Conservation (phyloP, 2,113 vertebrate genomes). For the zebrafish (Danio rerio) region GRCz12tu NC_133192.1:28201001-28201500, state of each 20-base stretch:
- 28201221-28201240: background rate
- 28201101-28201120: too few relatives aligned
- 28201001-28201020: too few relatives aligned
- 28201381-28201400: conserved; percentile 58
- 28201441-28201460: conserved; percentile 81
- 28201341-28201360: background rate
- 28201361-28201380: background rate
- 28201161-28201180: too few relatives aligned
- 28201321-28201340: background rate
- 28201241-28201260: background rate
- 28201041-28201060: too few relatives aligned
- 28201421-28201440: conserved; percentile 73
- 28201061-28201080: too few relatives aligned
- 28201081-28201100: too few relatives aligned
- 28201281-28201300: background rate
- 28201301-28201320: background rate
- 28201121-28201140: too few relatives aligned
- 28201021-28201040: too few relatives aligned
- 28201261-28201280: background rate
- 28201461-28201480: conserved; percentile 78
- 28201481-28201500: conserved; percentile 66
- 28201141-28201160: too few relatives aligned
- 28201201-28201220: background rate
- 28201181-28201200: background rate
- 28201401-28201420: conserved; percentile 51